phyloP scores from a whole-genome alignment of 64 coral and sea anemone species.

The Stylophora pistillata region DNA sequence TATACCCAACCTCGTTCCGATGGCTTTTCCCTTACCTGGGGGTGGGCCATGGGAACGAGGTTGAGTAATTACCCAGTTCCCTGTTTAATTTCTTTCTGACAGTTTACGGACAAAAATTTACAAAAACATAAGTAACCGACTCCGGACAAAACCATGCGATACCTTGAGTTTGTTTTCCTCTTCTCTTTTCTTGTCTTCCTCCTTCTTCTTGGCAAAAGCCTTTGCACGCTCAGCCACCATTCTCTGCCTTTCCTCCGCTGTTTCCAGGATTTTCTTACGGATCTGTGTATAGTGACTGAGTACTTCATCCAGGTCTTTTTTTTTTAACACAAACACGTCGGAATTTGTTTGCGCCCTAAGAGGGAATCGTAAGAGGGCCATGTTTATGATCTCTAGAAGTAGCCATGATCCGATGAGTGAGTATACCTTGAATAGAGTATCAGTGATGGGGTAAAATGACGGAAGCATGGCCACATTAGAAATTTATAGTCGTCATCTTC shows the following conservation, averaged over 20 bases:
- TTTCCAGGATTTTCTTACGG: conserved; percentile 77
- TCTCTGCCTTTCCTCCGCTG: conserved; percentile 83
- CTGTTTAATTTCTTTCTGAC: too few species aligned
- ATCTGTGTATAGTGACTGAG: conserved; percentile 85
- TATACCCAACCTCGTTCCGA: too few species aligned
- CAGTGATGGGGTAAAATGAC: too few species aligned
- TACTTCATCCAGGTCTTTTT: conserved; percentile 85
- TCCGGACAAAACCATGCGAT: neutral
- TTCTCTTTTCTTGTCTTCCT: conserved; percentile 83
- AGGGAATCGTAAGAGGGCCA: neutral
- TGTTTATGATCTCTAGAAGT: neutral
- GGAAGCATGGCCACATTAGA: too few species aligned
- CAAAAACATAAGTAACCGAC: neutral
- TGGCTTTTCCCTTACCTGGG: too few species aligned
- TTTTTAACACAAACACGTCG: conserved; percentile 83
- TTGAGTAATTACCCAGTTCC: too few species aligned
- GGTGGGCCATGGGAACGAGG: too few species aligned
- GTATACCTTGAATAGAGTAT: too few species aligned
- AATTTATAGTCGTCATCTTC: too few species aligned
- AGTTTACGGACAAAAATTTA: too few species aligned
- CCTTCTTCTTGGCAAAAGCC: conserved; percentile 86
- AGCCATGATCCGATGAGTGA: too few species aligned
- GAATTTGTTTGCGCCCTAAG: conserved; percentile 77
- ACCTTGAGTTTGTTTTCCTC: conserved; percentile 68
- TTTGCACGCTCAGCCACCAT: conserved; percentile 78